Percentiles rank a stretch among this genome's conserved stretches.
Conservation (phyloP, 1,140 invertebrate genomes). For the Atta texana region DNA sequence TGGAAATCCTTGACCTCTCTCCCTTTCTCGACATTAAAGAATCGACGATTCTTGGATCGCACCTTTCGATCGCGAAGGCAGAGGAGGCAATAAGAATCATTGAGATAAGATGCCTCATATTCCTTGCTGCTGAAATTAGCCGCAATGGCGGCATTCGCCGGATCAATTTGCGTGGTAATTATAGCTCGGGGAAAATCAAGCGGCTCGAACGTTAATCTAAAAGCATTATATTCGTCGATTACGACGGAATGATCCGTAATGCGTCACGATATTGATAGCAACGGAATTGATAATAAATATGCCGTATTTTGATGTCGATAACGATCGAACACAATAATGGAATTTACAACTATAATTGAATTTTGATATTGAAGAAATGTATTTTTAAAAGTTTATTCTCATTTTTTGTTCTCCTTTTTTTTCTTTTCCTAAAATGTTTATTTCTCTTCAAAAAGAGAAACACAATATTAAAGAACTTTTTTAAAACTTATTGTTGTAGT, state of each 20-base stretch:
- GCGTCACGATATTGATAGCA: constrained; percentile 25
- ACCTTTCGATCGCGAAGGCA: neutral
- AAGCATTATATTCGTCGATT: constrained; percentile 51
- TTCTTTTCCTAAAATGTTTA: neutral
- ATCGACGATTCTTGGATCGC: neutral
- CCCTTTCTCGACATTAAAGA: constrained; percentile 11
- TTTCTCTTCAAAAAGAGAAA: neutral
- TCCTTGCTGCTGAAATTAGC: constrained; percentile 38
- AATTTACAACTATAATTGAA: neutral
- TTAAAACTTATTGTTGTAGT: neutral
- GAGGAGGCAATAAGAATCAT: constrained; percentile 6
- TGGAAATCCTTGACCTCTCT: constrained; percentile 70
- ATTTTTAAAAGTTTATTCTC: neutral
- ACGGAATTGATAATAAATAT: constrained; percentile 31
- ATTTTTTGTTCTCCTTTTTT: neutral
- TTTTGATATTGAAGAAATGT: neutral
- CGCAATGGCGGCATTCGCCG: constrained; percentile 23
- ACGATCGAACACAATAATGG: neutral
- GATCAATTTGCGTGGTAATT: constrained; percentile 53
- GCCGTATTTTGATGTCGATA: neutral
- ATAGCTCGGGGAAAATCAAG: constrained; percentile 46
- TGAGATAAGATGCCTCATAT: constrained; percentile 37
- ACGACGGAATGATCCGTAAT: constrained; percentile 22
- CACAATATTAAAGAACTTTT: neutral
- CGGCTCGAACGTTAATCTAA: constrained; percentile 38